Evolutionary conservation across 2,797 vertebrate genomes (phyloP), one percentile per base, ranked within the genome.

Genomic region (Natrix natrix): DNA sequence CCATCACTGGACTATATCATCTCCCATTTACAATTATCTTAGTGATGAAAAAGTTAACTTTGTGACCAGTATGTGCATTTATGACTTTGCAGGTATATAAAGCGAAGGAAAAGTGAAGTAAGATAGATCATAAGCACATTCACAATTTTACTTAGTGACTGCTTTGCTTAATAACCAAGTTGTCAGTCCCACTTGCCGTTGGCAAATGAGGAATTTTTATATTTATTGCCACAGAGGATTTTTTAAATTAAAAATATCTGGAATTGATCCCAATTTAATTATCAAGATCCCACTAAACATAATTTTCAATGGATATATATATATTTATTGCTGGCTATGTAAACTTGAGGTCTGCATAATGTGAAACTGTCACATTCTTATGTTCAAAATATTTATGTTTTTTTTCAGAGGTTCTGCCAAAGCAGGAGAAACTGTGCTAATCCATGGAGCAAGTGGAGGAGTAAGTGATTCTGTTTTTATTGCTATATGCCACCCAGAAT

Each of bases 381-480:
- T 28, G 32, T 37, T 89, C 43, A 0, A 89, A 43, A 1, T 89
- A 52, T 91, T 56, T 7, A 14, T 94, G 60, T 93, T 95, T 94
- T 94, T 43, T 94, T 37, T 20, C 92, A 99, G 99, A 92, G 98
- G 98, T 4, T 95, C 16, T 43, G 97, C 95, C 86, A 99, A 97
- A 95, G 95, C 99, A 24, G 99, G 98, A 93, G 98, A 99, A 55
- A 98, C 93, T 0, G 98, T 99, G 87, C 98, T 99, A 12, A 95
- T 99, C 93, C 99, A 99, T 32, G 99, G 99, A 93, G 99, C 99
- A 2, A 99, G 99, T 86, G 99, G 99, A 60, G 99, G 99, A 93
- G 99, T 99, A 96, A 98, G 97, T 48, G 37, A 24, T 83, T 83
- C 37, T 48, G 22, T 83, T 78, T 83, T 48, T 83, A 83, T 48